Base-by-base conservation (phyloP, 1,140 invertebrate genomes). In the Protaetia brevitarsis region DNA sequence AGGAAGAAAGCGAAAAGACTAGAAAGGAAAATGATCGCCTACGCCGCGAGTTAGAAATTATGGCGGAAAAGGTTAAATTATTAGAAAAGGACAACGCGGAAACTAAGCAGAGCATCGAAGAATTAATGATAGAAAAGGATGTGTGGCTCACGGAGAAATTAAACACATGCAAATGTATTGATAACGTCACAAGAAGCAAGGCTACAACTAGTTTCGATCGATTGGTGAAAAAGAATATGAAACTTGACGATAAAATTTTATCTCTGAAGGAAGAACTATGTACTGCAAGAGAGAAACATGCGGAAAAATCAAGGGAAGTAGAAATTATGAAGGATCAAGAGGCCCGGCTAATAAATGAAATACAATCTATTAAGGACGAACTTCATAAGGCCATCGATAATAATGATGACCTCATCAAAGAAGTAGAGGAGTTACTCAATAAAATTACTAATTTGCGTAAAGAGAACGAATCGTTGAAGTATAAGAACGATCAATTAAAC, bases 111-210 rank as follows among this genome's bases (percentile, higher is more conserved):
- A 11, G 29, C 5, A 3, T 58, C 3, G 56, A 58, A 58, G 56
- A 58, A 27, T 58, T 58, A 0, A 27, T 58, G 56, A 4, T 58
- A 28, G 56, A 58, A 11, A 58, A 58, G 16, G 21, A 58, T 28
- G 8, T n/a, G 26, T 58, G 23, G 28, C 56, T 58, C 23, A 23
- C 56, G 29, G 10, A 58, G n/a, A 58, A 58, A 6, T 4, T 58
- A 7, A 4, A 58, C 10, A 28, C 28, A 3, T 58, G 41, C 10
- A 13, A 19, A 3, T 16, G 16, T 21, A 19, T 45, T 7, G 16
- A 21, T 1, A 45, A 45, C 8, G 13, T 19, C 1, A 19, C 16
- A 45, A 1, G 16, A 45, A 45, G n/a, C 23, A 45, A 45, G 23
- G 16, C 41, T 45, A 45, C n/a, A 45, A 45, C 13, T 2, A 21